Evolutionary conservation across 2,797 vertebrate genomes (phyloP).

Genomic region (Pangasius mekongensis): DNA sequence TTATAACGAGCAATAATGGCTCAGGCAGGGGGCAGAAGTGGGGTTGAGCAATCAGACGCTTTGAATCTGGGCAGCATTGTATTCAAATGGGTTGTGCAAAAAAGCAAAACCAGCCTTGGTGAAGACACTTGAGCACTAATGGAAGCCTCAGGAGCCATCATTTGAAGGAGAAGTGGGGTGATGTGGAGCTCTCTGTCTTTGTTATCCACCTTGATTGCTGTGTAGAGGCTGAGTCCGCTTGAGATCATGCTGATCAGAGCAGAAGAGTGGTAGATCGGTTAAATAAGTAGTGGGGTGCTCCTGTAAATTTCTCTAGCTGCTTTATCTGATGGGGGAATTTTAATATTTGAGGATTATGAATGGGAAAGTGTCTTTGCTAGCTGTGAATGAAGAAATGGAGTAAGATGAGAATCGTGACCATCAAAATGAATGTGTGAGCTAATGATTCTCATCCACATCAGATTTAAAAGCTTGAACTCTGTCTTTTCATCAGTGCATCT

Average conservation of each 20-base stretch:
- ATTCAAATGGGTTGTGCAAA: constrained; percentile 72
- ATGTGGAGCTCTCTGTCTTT: constrained; percentile 71
- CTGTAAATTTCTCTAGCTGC: constrained; percentile 6
- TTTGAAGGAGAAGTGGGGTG: constrained; percentile 66
- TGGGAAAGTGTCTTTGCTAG: background rate
- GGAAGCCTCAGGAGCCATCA: constrained; percentile 75
- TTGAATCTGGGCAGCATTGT: constrained; percentile 68
- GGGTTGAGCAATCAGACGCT: constrained; percentile 69
- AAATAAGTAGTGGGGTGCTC: constrained; percentile 26
- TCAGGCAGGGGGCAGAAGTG: constrained; percentile 62
- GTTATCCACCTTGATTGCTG: constrained; percentile 77
- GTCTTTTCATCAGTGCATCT: constrained; percentile 7
- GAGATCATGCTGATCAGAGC: constrained; percentile 59
- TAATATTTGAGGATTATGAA: constrained; percentile 24
- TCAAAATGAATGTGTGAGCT: constrained; percentile 5
- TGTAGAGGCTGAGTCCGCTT: constrained; percentile 64
- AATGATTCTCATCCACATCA: constrained; percentile 6
- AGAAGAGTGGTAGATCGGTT: constrained; percentile 44
- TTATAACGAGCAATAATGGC: constrained; percentile 72
- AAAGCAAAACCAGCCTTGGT: constrained; percentile 71
- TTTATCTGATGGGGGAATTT: constrained; percentile 21
- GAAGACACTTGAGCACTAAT: constrained; percentile 73
- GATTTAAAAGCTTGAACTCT: constrained; percentile 1
- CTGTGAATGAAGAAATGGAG: background rate
- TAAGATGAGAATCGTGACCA: constrained; percentile 8